These are phyloP conservation scores for Rousettus leschenaultii DNA, from an alignment of 2,113 vertebrate genomes.

Conservation along the genomic window DNA sequence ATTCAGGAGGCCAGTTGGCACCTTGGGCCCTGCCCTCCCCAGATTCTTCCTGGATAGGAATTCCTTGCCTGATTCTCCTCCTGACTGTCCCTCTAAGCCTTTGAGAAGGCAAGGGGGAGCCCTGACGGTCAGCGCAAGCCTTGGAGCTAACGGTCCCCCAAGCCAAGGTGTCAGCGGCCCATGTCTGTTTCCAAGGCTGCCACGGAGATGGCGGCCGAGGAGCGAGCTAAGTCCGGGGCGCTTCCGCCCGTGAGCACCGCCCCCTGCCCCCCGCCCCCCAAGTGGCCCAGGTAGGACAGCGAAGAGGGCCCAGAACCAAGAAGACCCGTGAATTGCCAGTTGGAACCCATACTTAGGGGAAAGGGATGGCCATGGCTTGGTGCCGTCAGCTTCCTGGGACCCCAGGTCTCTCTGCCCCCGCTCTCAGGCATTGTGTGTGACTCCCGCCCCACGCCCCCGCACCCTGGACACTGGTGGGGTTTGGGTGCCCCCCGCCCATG, in stretches of 20 bases:
- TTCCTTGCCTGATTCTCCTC: not conserved
- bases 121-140: not conserved
- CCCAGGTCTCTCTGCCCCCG: not conserved
- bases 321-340: not conserved
- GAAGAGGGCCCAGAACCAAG: not conserved
- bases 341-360: not conserved
- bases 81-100: not conserved
- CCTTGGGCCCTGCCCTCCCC: constrained; percentile 22
- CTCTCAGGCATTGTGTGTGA: not conserved
- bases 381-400: constrained; percentile 59
- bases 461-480: not conserved
- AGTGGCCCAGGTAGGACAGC: not conserved
- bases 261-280: not conserved
- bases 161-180: not conserved
- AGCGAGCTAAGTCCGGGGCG: not conserved
- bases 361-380: not conserved
- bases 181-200: not conserved
- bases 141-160: not conserved
- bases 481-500: not conserved
- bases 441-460: not conserved
- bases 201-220: not conserved
- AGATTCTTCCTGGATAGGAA: not conserved
- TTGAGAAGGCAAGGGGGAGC: not conserved
- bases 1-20: constrained; percentile 51
- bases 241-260: not conserved